Evolutionary conservation across 1,140 invertebrate species (phyloP), one percentile per base, ranked within the genome.

Genomic region (Bombus haemorrhoidalis): DNA sequence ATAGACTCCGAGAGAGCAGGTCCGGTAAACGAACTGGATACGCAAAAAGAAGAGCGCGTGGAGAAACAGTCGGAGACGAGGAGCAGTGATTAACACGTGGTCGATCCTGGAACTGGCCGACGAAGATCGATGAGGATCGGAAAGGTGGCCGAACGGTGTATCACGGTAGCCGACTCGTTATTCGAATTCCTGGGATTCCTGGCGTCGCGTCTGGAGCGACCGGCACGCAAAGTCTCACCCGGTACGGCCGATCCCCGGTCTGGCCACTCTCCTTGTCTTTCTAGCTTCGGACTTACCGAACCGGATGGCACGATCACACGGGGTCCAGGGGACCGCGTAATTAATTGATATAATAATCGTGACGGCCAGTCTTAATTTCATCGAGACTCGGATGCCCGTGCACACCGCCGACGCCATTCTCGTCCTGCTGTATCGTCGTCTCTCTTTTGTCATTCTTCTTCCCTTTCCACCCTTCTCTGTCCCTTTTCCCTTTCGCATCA

Each of bases 311-410:
- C 89, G 92, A 91, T 88, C 88, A 77, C 88, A 77, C 80, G 86
- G 75, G 86, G 83, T 72, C 73, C 86, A 53, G 80, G 18, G 47
- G 84, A 84, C 88, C 89, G 86, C 77, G 89, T 91, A 93, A 94
- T 94, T 94, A 94, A 94, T 94, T 93, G 89, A 91, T 93, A 92
- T 93, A 93, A 93, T 93, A 93, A 93, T 93, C 90, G 90, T 86
- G 93, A 92, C 91, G 88, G 92, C 88, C 86, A 87, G 91, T 89
- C 89, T 92, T 92, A 92, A 93, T 91, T 92, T 92, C 87, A 90
- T 87, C 86, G 83, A 76, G 89, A 90, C 88, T 75, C 85, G 22
- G 79, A 39, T 86, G 75, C 62, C 39, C 13, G 69, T 41, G 39
- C 37, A 39, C 68, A 37, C 13, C 39, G 57, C 62, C 71, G 74